Evolutionary conservation across 1,140 invertebrate genomes (phyloP), one percentile per base, ranked within the genome.

Genomic region (Drosophila funebris): DNA sequence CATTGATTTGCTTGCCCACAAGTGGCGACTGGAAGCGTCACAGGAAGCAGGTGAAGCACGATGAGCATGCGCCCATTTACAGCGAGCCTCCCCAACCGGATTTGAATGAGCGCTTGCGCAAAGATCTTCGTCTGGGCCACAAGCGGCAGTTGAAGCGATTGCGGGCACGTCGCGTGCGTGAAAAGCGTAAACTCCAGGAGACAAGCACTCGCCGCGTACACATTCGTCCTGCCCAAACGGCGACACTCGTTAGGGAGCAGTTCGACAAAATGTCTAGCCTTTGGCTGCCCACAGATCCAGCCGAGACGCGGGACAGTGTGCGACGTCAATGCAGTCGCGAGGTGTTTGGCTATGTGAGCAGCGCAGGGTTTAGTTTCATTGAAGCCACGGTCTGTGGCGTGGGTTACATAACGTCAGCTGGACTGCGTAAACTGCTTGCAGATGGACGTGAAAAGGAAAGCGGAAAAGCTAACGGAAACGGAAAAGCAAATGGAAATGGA

Each of bases 291-390:
- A 67, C 33, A 0, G 92, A 93, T 41, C 92, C 90, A 61, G 29
- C 64, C 7, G 58, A 78, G 24, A 73, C 91, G 90, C 39, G 29
- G 5, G 85, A 91, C 29, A 93, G 90, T 29, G 93, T 96, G 31
- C 93, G 95, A n/a, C 77, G 94, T 48, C 93, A 94, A 13, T 94
- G 94, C 78, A 93, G 93, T 13, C 93, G 96, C 76, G 92, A 95
- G 90, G 92, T 96, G 2, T 94, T 97, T 74, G 97, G 97, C 41
- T 97, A 95, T 92, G 80, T 97, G 7, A 93, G 92, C 36, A 92
- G 94, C 68, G 96, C 95, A 22, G 94, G 93, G 29, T 97, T 95
- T 85, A 95, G 94, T 75, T 95, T 95, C 71, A 93, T 93, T 0
- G 93, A 95, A 83, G 94, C 94, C 0, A 93, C 92, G 31, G 93